phyloP scores from a whole-genome alignment of 2,797 vertebrate genomes.

The Clarias pachynema region DNA sequence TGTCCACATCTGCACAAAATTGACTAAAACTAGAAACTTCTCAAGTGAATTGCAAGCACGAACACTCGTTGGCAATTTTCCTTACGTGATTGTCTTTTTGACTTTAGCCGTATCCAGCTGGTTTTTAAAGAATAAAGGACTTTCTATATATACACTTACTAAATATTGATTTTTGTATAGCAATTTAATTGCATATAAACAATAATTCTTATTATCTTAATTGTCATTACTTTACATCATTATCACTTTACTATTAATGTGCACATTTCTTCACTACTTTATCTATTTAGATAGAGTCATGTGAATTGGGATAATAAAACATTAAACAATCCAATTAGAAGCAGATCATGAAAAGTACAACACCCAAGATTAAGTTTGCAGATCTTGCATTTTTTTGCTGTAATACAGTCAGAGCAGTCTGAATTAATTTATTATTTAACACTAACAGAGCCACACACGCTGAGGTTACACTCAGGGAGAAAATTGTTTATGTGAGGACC shows the following conservation, averaged over 20 bases:
- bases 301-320: conserved; percentile 1
- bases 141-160: too few species aligned
- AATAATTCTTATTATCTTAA: too few species aligned
- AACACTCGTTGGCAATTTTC: too few species aligned
- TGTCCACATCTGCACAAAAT: too few species aligned
- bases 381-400: conserved; percentile 13
- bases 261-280: not conserved
- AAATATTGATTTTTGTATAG: too few species aligned
- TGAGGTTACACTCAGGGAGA: not conserved
- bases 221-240: too few species aligned
- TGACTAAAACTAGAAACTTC: too few species aligned
- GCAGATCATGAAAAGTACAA: not conserved
- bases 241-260: not conserved
- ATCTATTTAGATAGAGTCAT: not conserved
- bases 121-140: too few species aligned
- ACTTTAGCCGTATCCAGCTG: too few species aligned
- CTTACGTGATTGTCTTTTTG: too few species aligned
- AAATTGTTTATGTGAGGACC: conserved; percentile 19
- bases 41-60: too few species aligned
- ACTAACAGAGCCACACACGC: not conserved
- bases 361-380: not conserved
- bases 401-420: not conserved
- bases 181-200: too few species aligned
- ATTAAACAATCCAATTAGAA: conserved; percentile 31
- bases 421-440: conserved; percentile 15